phyloP scores from a whole-genome alignment of 1,140 invertebrate species.

The Drosophila pallidifrons region DNA sequence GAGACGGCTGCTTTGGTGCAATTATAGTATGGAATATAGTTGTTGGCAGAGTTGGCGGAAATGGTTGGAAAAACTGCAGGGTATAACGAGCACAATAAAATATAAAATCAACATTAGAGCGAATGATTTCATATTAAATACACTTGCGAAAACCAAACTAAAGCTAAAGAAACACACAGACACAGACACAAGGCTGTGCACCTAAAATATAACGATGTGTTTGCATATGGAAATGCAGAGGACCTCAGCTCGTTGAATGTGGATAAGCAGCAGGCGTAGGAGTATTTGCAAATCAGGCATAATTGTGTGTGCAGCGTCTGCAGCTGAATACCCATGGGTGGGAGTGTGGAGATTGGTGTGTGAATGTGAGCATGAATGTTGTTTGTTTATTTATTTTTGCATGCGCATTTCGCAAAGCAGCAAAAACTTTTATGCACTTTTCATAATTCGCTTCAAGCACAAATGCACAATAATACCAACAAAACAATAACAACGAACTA shows the following conservation, averaged over 20 bases:
- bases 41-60: not conserved
- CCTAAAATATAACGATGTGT: conserved; percentile 40
- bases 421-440: conserved; percentile 75
- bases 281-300: conserved; percentile 69
- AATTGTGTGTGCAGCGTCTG: conserved; percentile 46
- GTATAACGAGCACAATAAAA: conserved; percentile 8
- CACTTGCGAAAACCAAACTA: not conserved
- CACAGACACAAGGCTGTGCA: not conserved
- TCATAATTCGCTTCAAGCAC: conserved; percentile 76
- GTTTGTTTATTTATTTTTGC: conserved; percentile 65
- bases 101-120: conserved; percentile 9
- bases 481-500: conserved; percentile 47
- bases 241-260: conserved; percentile 24
- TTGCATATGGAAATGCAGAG: conserved; percentile 59
- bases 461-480: conserved; percentile 76
- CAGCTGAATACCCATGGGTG: conserved; percentile 4
- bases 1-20: not conserved
- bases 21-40: not conserved
- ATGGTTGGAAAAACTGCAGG: not conserved
- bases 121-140: conserved; percentile 9
- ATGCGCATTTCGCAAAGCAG: conserved; percentile 67
- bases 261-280: conserved; percentile 59
- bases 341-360: not conserved
- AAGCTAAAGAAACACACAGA: not conserved
- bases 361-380: conserved; percentile 11